Evolutionary conservation across 2,888 invertebrate genomes (phyloP).

Genomic region (Corythucha ciliata): DNA sequence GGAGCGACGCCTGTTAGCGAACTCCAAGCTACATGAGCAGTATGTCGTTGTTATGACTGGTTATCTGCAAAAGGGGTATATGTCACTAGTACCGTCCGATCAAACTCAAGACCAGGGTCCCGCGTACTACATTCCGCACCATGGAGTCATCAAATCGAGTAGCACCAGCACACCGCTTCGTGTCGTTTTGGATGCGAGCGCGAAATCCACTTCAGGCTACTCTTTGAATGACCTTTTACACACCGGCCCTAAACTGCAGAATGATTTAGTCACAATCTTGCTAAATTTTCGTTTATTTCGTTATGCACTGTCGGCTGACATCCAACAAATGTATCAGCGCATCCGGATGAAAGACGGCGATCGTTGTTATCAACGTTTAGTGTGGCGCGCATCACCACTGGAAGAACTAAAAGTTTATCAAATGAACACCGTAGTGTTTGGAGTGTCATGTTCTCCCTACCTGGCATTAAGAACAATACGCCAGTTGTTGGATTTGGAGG

Average conservation of each 20-base stretch:
- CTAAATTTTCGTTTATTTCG: slow-evolving; percentile 1
- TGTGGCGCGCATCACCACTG: not conserved
- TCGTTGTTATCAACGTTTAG: not conserved
- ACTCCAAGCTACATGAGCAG: not conserved
- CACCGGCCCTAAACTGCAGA: too few species aligned
- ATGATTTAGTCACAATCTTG: too few species aligned
- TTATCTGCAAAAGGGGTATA: not conserved
- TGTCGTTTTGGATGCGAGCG: slow-evolving; percentile 10
- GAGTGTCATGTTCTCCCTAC: slow-evolving; percentile 6
- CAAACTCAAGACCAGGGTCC: not conserved
- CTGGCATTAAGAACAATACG: not conserved
- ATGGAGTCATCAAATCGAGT: slow-evolving; percentile 7
- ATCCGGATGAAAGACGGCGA: not conserved
- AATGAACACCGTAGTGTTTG: slow-evolving; percentile 8
- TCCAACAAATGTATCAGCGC: not conserved
- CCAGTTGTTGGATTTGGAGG: not conserved
- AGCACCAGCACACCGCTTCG: slow-evolving; percentile 6
- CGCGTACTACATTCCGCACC: slow-evolving; percentile 11
- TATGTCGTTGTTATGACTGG: not conserved
- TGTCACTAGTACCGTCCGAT: not conserved
- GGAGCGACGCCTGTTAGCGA: not conserved
- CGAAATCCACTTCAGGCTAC: not conserved
- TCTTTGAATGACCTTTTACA: slow-evolving; percentile 7
- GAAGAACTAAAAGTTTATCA: not conserved
- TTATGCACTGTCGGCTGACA: not conserved